A percentile compares a stretch with the other conserved stretches of the same genome.
phyloP scores from a whole-genome alignment of 1,140 invertebrate species.

The Drosophila ficusphila region DNA sequence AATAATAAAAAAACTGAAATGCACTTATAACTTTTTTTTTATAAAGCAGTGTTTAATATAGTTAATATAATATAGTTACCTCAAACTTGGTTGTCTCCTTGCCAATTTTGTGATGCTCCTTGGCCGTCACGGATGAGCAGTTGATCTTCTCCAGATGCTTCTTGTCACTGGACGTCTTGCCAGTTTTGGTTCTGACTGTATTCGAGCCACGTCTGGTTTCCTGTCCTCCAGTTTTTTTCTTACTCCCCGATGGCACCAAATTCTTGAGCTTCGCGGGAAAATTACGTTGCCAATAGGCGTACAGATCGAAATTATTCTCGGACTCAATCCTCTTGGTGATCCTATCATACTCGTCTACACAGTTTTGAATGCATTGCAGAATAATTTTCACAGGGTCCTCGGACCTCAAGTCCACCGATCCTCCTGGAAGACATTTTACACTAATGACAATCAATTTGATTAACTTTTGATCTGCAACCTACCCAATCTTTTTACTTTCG shows the following conservation, averaged over 20 bases:
- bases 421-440: not conserved
- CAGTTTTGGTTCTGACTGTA: conserved; percentile 2
- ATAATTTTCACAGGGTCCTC: conserved; percentile 28
- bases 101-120: conserved; percentile 62
- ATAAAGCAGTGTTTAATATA: no score
- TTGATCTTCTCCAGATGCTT: conserved; percentile 21
- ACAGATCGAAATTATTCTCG: conserved; percentile 50
- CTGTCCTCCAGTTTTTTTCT: not conserved
- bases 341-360: conserved; percentile 34
- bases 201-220: not conserved
- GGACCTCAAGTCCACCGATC: not conserved
- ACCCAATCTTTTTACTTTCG: conserved; percentile 7
- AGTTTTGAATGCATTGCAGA: conserved; percentile 27
- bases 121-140: conserved; percentile 38
- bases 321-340: conserved; percentile 41
- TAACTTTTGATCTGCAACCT: not conserved
- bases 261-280: conserved; percentile 52
- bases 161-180: conserved; percentile 24
- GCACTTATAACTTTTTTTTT: no score
- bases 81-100: conserved; percentile 46
- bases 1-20: no score
- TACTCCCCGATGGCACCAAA: not conserved
- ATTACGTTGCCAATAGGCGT: conserved; percentile 46
- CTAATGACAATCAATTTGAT: no score
- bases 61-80: conserved; percentile 33